A percentile compares a stretch with the other conserved stretches of the same genome.
Conservation (phyloP, 2,113 vertebrate genomes). For the Carassius carassius region DNA sequence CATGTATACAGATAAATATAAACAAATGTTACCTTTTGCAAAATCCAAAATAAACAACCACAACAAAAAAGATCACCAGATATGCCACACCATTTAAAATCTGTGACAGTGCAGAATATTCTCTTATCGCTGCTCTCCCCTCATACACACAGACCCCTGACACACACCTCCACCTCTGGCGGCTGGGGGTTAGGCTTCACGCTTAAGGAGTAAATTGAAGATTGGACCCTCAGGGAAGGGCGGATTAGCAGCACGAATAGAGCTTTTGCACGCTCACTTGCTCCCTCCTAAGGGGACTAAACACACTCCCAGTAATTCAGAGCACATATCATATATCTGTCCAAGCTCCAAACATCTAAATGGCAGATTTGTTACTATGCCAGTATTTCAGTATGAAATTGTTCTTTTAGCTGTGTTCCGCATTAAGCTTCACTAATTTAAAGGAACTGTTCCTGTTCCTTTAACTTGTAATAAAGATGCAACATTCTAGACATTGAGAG, state of each 20-base stretch:
- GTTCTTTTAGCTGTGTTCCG: too few species aligned
- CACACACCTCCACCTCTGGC: background rate
- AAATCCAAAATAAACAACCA: background rate
- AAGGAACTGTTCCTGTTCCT: background rate
- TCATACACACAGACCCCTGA: background rate
- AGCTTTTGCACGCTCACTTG: conserved; percentile 23
- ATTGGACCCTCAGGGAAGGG: conserved; percentile 25
- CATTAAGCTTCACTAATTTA: background rate
- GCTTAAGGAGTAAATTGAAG: conserved; percentile 17
- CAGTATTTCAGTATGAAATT: background rate
- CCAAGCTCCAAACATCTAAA: conserved; percentile 26
- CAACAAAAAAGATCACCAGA: background rate
- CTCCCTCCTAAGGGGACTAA: conserved; percentile 18
- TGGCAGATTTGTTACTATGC: background rate
- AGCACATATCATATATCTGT: conserved; percentile 41
- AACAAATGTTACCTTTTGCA: background rate
- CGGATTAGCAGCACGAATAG: conserved; percentile 12
- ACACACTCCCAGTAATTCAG: conserved; percentile 47
- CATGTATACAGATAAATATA: background rate
- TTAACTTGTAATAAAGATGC: background rate
- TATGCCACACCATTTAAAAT: background rate
- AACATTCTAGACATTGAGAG: background rate
- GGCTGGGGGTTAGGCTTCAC: conserved; percentile 3
- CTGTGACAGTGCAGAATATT: background rate
- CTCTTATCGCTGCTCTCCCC: background rate